Base-by-base conservation (phyloP, 2,113 vertebrate species). In the Clarias macrocephalus region DNA sequence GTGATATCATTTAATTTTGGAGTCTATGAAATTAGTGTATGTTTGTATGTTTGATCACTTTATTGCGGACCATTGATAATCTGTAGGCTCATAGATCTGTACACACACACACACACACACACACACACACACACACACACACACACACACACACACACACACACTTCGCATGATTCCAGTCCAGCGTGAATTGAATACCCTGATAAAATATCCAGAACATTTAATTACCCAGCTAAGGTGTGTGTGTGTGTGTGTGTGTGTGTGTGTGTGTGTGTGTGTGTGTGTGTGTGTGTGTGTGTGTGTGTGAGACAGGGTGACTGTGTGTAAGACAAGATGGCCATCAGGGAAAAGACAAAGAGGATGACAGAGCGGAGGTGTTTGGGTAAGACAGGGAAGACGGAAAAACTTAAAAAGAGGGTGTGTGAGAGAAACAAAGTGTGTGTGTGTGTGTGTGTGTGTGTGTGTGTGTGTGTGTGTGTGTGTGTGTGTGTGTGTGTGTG, bases 391-490 rank as follows among this genome's bases (percentile, higher is more conserved):
- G 19, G 5, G 5, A 12, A 68, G n/a, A 68, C 1, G 23, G 10
- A 0, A 3, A 72, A 13, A 70, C 28, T 6, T 28, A 70, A 16
- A 37, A 37, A 1, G 7, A 21, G 21, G n/a, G 57, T 70, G 21
- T 33, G 59, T 48, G 42, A 42, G 42, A 42, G 42, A 42, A 42
- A 42, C 42, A 42, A 42, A 5, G 83, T 81, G 77, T 56, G 33
- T 33, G 33, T 33, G 33, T 33, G 33, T 63, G 84, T 85, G 84
- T 63, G 21, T 63, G 70, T 73, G 76, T 84, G 33, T 63, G 84
- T 85, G 84, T 63, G 21, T 63, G 70, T 73, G 76, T 84, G 33
- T 63, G 84, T 85, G 84, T 63, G 21, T 63, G 70, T 73, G 76
- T 84, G 84, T 57, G 25, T 66, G 63, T 66, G 62, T 63, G 37